These are phyloP conservation scores for Semotilus atromaculatus DNA, from an alignment of 2,797 vertebrate genomes.

Conservation along the genomic window DNA sequence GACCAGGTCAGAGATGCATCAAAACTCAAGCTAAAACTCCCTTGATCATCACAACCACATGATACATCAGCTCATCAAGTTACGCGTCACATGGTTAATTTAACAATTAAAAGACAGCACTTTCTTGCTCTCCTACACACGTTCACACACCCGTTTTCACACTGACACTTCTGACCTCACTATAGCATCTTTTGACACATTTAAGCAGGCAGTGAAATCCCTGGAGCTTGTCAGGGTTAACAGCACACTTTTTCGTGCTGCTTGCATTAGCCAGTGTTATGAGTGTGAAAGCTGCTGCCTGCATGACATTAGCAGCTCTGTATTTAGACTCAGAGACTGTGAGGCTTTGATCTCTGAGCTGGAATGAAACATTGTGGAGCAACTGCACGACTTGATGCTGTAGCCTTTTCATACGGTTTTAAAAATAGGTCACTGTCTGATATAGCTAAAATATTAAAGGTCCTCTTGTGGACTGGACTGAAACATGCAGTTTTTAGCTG, in stretches of 20 bases:
- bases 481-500: neutral
- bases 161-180: neutral
- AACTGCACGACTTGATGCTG: neutral
- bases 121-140: neutral
- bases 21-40: neutral
- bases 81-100: neutral
- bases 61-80: neutral
- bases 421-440: slow-evolving; percentile 41
- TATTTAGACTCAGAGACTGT: neutral
- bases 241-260: neutral
- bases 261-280: slow-evolving; percentile 18
- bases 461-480: neutral
- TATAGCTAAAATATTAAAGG: slow-evolving; percentile 1
- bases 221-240: slow-evolving; percentile 36
- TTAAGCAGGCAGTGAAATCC: slow-evolving; percentile 9
- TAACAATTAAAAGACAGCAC: neutral
- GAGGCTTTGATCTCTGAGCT: slow-evolving; percentile 38
- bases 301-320: slow-evolving; percentile 68
- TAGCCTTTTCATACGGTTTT: neutral
- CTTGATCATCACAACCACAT: neutral
- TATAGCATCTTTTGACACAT: slow-evolving; percentile 22
- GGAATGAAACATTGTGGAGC: slow-evolving; percentile 3
- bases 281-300: slow-evolving; percentile 23
- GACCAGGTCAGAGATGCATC: slow-evolving; percentile 83
- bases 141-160: slow-evolving; percentile 14